Conservation (phyloP, 1,140 invertebrate genomes). For the Drosophila persimilis region DNA sequence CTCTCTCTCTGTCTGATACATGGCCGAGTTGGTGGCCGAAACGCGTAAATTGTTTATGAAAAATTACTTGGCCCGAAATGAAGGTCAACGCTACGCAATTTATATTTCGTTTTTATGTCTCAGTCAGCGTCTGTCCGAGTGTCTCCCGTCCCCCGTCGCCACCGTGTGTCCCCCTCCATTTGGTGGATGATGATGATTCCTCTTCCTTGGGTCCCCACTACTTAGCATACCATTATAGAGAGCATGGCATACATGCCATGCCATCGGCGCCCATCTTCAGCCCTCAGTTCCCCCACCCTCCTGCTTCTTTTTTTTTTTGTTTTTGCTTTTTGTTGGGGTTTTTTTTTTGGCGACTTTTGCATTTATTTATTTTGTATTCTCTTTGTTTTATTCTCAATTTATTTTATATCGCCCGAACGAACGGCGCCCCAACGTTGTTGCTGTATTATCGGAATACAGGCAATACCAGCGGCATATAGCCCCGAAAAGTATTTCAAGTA, state of each 20-base stretch:
- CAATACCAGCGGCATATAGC: no score
- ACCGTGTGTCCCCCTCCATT: not conserved
- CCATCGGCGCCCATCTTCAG: slow-evolving; percentile 14
- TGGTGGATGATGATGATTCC: slow-evolving; percentile 12
- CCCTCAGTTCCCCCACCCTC: not conserved
- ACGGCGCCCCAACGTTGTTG: slow-evolving; percentile 46
- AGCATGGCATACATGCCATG: slow-evolving; percentile 12
- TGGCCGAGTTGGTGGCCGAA: slow-evolving; percentile 35
- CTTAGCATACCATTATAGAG: slow-evolving; percentile 18
- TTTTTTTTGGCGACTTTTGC: slow-evolving; percentile 50
- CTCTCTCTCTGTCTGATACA: not conserved
- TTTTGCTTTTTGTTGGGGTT: slow-evolving; percentile 3
- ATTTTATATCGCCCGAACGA: slow-evolving; percentile 62
- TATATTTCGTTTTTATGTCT: slow-evolving; percentile 78
- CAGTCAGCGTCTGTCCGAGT: slow-evolving; percentile 31
- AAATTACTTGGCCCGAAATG: slow-evolving; percentile 79
- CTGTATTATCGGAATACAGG: not conserved
- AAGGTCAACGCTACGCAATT: slow-evolving; percentile 79
- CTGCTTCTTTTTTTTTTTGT: not conserved
- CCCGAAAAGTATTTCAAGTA: slow-evolving; percentile 34
- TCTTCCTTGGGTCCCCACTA: slow-evolving; percentile 16
- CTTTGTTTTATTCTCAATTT: slow-evolving; percentile 52
- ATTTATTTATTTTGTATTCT: slow-evolving; percentile 67
- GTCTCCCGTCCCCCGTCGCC: slow-evolving; percentile 22
- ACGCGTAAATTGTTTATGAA: slow-evolving; percentile 81